Percentiles rank a stretch among this genome's conserved stretches.
Conservation (phyloP, 2,113 vertebrate genomes). For the Eptesicus fuscus region DNA sequence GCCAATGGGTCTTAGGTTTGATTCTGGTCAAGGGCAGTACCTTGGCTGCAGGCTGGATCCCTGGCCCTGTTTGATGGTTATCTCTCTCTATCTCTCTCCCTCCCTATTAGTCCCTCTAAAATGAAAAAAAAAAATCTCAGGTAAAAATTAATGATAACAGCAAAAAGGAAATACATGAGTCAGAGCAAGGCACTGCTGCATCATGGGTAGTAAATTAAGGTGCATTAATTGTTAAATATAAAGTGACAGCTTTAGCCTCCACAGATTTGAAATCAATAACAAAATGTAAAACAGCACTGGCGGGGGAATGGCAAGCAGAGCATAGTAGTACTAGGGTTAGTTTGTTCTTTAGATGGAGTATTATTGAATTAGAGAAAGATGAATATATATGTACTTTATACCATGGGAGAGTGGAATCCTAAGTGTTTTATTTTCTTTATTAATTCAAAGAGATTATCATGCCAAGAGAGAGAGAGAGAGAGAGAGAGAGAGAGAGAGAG, state of each 20-base stretch:
- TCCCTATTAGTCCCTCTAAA: too few relatives aligned
- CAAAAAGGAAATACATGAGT: not conserved
- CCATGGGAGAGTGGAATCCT: not conserved
- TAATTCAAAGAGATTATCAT: not conserved
- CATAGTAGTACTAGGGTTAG: not conserved
- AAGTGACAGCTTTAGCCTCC: not conserved
- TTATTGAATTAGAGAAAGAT: not conserved
- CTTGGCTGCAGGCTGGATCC: too few relatives aligned
- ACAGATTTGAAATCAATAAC: not conserved
- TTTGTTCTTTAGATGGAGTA: not conserved
- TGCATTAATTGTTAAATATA: not conserved
- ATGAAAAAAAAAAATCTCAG: too few relatives aligned
- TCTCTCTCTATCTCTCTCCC: too few relatives aligned
- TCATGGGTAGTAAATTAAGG: not conserved
- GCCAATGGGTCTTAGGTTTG: too few relatives aligned
- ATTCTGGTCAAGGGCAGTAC: too few relatives aligned
- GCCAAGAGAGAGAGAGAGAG: not conserved
- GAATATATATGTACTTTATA: not conserved
- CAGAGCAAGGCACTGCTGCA: not conserved
- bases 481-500: not conserved
- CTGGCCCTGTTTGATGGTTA: too few relatives aligned
- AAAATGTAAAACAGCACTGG: not conserved
- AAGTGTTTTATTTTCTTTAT: not conserved
- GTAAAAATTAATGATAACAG: too few relatives aligned
- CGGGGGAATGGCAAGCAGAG: rapidly evolving